Evolutionary conservation across 2,888 invertebrate species (phyloP).

Genomic region (Pocota personata): DNA sequence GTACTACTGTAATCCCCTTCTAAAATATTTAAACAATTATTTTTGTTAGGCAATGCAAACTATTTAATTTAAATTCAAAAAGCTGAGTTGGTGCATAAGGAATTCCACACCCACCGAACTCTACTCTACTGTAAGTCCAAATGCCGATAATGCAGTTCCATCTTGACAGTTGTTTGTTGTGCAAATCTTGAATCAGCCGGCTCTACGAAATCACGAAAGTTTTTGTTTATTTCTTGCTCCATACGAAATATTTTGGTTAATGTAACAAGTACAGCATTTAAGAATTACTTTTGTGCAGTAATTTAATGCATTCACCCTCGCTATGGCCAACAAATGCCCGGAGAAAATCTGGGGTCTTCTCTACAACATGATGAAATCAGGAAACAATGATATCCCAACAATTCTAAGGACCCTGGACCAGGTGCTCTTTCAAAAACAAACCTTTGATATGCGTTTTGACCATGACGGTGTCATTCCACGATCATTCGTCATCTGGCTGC

Average conservation of each 20-base stretch:
- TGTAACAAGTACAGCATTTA: background rate
- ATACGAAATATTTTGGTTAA: background rate
- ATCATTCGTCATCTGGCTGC: constrained; percentile 56
- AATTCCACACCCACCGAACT: no score
- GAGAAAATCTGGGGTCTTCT: constrained; percentile 81
- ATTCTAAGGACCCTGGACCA: constrained; percentile 57
- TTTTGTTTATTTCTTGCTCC: background rate
- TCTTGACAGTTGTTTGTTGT: constrained; percentile 30
- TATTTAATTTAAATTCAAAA: background rate
- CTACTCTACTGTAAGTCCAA: background rate
- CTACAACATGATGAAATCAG: constrained; percentile 78
- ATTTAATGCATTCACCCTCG: background rate
- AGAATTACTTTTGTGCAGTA: background rate
- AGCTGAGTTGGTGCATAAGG: no score
- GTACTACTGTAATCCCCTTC: no score
- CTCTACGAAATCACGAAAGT: background rate
- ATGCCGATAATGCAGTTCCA: background rate
- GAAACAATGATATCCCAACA: constrained; percentile 57
- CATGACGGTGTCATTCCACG: constrained; percentile 47
- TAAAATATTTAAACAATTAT: background rate
- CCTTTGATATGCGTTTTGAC: constrained; percentile 59
- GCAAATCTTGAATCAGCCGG: background rate
- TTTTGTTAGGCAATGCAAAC: background rate
- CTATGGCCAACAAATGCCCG: constrained; percentile 77
- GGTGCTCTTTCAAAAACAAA: constrained; percentile 53